Evolutionary conservation across 2,113 vertebrate species (phyloP).

Genomic region (Hyperoodon ampullatus): DNA sequence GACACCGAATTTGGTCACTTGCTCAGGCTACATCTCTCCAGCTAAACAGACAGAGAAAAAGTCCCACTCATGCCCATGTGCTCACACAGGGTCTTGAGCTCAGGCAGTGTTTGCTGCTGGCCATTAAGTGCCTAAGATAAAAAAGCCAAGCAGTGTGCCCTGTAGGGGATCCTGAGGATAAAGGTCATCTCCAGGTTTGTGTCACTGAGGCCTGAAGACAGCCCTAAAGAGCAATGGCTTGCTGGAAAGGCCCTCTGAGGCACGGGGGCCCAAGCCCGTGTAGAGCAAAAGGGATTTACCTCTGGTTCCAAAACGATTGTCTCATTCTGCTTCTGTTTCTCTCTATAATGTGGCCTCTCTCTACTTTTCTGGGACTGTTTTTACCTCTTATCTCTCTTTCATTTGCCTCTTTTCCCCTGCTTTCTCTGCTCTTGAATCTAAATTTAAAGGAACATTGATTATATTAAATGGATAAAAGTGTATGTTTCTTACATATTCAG

Average conservation of each 20-base stretch:
- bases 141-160: not conserved
- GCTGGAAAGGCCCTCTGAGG: not conserved
- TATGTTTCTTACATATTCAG: not conserved
- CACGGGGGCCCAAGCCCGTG: not conserved
- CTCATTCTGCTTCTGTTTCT: not conserved
- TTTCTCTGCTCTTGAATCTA: not conserved
- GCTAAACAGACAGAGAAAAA: not conserved
- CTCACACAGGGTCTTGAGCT: not conserved
- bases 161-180: not conserved
- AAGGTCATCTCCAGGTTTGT: not conserved
- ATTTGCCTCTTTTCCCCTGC: not conserved
- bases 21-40: not conserved
- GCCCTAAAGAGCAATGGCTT: not conserved
- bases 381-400: not conserved
- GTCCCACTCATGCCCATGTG: not conserved
- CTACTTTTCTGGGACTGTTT: not conserved
- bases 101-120: not conserved
- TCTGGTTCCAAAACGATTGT: not conserved
- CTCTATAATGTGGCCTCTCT: not conserved
- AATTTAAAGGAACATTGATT: slow-evolving; percentile 1
- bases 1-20: not conserved
- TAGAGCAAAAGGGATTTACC: not conserved
- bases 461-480: not conserved
- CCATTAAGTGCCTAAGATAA: not conserved
- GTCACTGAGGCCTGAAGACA: not conserved